Base-by-base conservation (phyloP, 2,888 invertebrate genomes). In the Helobdella robusta region DNA sequence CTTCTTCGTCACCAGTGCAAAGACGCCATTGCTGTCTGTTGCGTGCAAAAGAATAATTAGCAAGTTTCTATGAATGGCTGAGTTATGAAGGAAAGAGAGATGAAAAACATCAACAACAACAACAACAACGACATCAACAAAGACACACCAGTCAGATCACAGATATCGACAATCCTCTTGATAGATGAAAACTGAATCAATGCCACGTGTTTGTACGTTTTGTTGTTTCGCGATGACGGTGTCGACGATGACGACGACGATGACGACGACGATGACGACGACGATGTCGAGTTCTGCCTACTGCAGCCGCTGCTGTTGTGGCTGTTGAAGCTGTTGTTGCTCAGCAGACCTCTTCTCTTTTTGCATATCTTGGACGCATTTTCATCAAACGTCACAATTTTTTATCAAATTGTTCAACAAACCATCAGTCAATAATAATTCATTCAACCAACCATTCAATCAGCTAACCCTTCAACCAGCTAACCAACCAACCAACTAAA, bases 161-260 rank as follows among this genome's bases (percentile, higher is more conserved):
- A 85, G 72, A 94, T 88, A 79, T 94, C 91, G 64, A 93, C 87
- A 70, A 95, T 90, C 74, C 89, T 85, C 78, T 89, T 90, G 73
- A 95, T 89, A 69, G 88, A 87, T 74, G 89, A 88, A 71, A 94
- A 83, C 48, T 89, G 87, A 83, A 95, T 85, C 75, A 94, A 84
- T 74, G 88, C 88, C 69, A 94, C 85, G 79, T 94, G 94, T 77
- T 94, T 89, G 82, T 89, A 92, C 0, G 88, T 87, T 79, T 93
- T 93, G 72, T 75, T 74, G 8, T 76, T 74, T 1, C 75, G 74
- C 56, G 32, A 30, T 6, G 56, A 25, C 23, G 28, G n/a, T 30
- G 56, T 32, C 25, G 25, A n/a, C n/a, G n/a, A n/a, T n/a, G 56
- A 56, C 56, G 32, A 30, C 5, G 56, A 25, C 23, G 28, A 25